phyloP scores from a whole-genome alignment of 2,797 vertebrate species.

The Acanthopagrus latus region DNA sequence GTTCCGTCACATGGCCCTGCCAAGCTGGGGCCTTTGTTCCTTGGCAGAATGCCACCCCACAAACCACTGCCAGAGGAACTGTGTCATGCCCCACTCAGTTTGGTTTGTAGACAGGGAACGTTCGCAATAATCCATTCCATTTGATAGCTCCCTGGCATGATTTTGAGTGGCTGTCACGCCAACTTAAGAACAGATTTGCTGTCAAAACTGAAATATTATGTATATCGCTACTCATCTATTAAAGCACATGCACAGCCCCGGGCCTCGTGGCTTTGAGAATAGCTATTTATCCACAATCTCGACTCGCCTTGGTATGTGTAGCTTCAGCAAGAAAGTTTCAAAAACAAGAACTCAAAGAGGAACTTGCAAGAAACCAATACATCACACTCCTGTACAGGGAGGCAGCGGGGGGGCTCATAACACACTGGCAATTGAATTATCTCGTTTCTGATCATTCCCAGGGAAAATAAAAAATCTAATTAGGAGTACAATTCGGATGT shows the following conservation, averaged over 20 bases:
- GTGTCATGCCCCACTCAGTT: conserved; percentile 71
- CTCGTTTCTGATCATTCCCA: conserved; percentile 47
- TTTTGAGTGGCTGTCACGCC: conserved; percentile 71
- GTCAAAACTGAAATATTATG: conserved; percentile 75
- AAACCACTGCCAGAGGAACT: conserved; percentile 70
- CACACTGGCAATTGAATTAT: conserved; percentile 24
- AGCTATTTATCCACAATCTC: conserved; percentile 56
- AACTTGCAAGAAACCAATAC: conserved; percentile 36
- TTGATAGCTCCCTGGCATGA: conserved; percentile 74
- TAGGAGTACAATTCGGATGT: conserved; percentile 31
- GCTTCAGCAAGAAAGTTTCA: conserved; percentile 67
- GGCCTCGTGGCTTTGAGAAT: conserved; percentile 41
- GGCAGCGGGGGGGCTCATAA: conserved; percentile 1
- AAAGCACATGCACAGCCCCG: conserved; percentile 48
- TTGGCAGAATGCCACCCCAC: conserved; percentile 63
- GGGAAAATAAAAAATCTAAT: conserved; percentile 15
- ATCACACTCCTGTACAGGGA: conserved; percentile 5
- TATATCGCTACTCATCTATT: conserved; percentile 70
- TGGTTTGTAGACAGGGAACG: conserved; percentile 62
- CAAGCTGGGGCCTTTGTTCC: conserved; percentile 68
- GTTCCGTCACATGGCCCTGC: conserved; percentile 58
- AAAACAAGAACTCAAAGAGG: conserved; percentile 33
- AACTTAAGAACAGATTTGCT: conserved; percentile 77
- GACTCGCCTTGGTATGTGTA: conserved; percentile 27
- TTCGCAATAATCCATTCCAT: conserved; percentile 72